Base-by-base conservation (phyloP, 1,140 invertebrate genomes). In the Halesus radiatus region DNA sequence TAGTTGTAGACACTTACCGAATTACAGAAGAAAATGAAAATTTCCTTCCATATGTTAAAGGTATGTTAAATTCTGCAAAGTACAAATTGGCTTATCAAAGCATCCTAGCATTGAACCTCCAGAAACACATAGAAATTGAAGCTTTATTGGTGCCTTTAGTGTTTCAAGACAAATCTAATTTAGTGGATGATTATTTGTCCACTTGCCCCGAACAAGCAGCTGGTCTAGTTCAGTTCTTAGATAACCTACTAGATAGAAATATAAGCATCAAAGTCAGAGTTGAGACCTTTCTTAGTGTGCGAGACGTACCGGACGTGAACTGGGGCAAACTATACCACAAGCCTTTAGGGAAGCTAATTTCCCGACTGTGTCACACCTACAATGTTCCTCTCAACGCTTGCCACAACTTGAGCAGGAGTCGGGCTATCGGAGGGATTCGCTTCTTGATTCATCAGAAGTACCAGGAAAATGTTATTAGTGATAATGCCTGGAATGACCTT, bases 61-160 rank as follows among this genome's bases (percentile, higher is more conserved):
- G 87, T 52, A 86, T 92, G 79, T 85, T 92, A 70, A 26, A 83
- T 20, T 83, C 88, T 52, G 89, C 90, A 82, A 89, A 90, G 60
- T 93, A 90, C 83, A 93, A 92, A 89, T 90, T 92, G 85, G 92
- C 91, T 23, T 92, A 92, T 79, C 90, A 92, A 29, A 89, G 89
- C 85, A 89, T 89, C 26, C 84, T 88, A 22, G 86, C 91, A 26
- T 85, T 94, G 1, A 85, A 90, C 60, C 85, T 94, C 3, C 91
- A 94, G 82, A 84, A 87, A n/a, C 82, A 89, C 58, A 94, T 93
- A 87, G 62, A 80, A 6, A 86, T 93, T 22, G 88, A 93, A 83
- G 89, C 91, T 68, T 90, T 94, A 80, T 81, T 94, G 3, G 82
- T 94, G 53, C 93, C 94, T 2, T 85, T 95, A 22, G 86, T 94